Evolutionary conservation across 2,888 invertebrate genomes (phyloP).

Genomic region (Mythimna ferrago): DNA sequence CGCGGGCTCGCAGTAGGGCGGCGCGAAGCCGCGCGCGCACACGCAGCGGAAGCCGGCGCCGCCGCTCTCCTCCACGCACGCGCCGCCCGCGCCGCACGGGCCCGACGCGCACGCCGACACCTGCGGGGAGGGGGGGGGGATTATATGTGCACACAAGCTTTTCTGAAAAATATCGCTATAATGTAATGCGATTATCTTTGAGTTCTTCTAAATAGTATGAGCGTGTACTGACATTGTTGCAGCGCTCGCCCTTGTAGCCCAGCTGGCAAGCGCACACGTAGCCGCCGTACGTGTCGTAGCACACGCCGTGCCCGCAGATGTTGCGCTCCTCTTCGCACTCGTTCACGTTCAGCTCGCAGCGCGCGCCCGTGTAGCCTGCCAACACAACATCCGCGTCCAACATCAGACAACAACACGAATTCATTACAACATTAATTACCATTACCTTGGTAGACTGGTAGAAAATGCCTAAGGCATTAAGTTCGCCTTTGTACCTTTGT

Average conservation of each 20-base stretch:
- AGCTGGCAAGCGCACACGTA: conserved; percentile 94
- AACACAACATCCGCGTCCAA: background rate
- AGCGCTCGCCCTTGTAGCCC: conserved; percentile 95
- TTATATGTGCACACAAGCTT: too few species aligned
- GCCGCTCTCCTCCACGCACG: conserved; percentile 91
- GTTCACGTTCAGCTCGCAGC: conserved; percentile 95
- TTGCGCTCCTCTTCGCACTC: conserved; percentile 92
- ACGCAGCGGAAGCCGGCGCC: conserved; percentile 92
- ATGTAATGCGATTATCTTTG: too few species aligned
- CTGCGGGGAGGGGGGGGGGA: too few species aligned
- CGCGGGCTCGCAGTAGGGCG: conserved; percentile 82
- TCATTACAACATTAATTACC: background rate
- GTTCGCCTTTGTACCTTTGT: too few species aligned
- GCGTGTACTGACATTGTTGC: conserved; percentile 91
- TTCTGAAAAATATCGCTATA: too few species aligned
- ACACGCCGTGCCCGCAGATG: conserved; percentile 93
- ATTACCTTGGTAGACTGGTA: too few species aligned
- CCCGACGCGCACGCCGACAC: conserved; percentile 92
- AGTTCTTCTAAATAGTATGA: too few species aligned
- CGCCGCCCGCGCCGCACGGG: conserved; percentile 94
- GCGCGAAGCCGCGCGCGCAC: conserved; percentile 91
- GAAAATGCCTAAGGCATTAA: too few species aligned
- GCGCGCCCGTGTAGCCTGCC: conserved; percentile 92
- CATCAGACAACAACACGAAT: background rate
- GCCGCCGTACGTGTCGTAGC: conserved; percentile 95